phyloP scores from a whole-genome alignment of 2,888 invertebrate species.

The Amphiduros pacificus region DNA sequence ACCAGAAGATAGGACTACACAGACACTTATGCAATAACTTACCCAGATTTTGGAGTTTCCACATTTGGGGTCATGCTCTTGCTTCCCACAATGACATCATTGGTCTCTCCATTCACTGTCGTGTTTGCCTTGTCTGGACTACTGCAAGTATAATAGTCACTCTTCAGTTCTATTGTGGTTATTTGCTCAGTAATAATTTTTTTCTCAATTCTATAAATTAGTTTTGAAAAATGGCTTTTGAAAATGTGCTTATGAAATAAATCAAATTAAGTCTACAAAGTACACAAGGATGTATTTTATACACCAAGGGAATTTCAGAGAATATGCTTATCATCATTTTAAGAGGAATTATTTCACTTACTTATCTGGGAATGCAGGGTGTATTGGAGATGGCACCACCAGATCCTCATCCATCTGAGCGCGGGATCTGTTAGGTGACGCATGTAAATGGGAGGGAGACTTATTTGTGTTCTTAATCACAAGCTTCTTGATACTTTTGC shows the following conservation, averaged over 20 bases:
- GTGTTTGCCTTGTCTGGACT: neutral
- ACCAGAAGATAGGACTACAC: too few relatives aligned
- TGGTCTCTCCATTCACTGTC: neutral
- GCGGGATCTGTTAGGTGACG: slow-evolving; percentile 24
- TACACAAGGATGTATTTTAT: too few relatives aligned
- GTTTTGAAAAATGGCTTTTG: too few relatives aligned
- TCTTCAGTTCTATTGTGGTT: neutral
- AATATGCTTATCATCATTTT: too few relatives aligned
- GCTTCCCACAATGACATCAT: slow-evolving; percentile 3
- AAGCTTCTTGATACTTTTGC: slow-evolving; percentile 70
- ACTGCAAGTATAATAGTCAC: neutral
- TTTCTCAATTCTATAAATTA: too few relatives aligned
- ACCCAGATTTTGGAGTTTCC: too few relatives aligned
- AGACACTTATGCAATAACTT: too few relatives aligned
- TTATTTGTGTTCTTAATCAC: slow-evolving; percentile 64
- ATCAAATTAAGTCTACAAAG: too few relatives aligned
- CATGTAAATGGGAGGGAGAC: neutral
- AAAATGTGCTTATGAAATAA: too few relatives aligned
- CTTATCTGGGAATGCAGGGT: neutral
- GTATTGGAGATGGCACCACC: slow-evolving; percentile 10
- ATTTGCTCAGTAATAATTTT: neutral
- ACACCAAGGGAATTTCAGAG: too few relatives aligned
- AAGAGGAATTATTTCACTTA: neutral
- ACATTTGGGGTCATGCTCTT: neutral
- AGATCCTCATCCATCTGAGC: slow-evolving; percentile 1